Evolutionary conservation across 2,888 invertebrate species (phyloP), one percentile per base, ranked within the genome.

Genomic region (Patella pellucida): DNA sequence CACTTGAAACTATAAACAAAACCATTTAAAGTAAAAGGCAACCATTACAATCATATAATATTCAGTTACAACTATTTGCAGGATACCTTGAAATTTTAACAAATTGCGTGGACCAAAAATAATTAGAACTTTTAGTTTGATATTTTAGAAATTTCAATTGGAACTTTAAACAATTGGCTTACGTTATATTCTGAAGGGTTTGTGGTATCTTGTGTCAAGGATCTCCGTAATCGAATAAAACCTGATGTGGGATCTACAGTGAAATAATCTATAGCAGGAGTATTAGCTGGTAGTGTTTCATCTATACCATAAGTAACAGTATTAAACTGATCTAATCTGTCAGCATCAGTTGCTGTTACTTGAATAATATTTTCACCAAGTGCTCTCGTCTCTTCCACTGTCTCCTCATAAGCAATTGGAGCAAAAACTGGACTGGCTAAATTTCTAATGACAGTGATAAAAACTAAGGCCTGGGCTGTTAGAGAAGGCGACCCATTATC

Each of bases 361-460:
- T 79, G 79, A 67, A 80, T 78, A 50, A 89, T 80, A 23, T 50
- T 50, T 3, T 73, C 73, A 7, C 82, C 81, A 14, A 82, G 69
- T 9, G 72, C 68, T 1, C 75, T 56, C 12, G 79, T 81, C 69
- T 86, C 85, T 3, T 85, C 73, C 14, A 87, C 79, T 12, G 77
- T 76, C 1, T 68, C 52, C 4, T 12, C n/a, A 27, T 81, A 81
- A 14, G 16, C 19, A 56, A 56, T 75, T 83, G 50, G 78, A 71
- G 62, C 7, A 52, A 81, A 79, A 14, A 62, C 54, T 7, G 78
- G 78, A 16, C n/a, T 54, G 14, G 2, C 3, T 23, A 76, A 73
- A 72, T n/a, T 71, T 51, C 71, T 71, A 52, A 51, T 52, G 9
- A 71, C 71, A 15, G 41, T 71, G 71, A 71, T 71, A 14, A 71